These are phyloP conservation scores for Gallinago paraguaiae DNA, from an alignment of 2,113 vertebrate species.

Conservation along the genomic window DNA sequence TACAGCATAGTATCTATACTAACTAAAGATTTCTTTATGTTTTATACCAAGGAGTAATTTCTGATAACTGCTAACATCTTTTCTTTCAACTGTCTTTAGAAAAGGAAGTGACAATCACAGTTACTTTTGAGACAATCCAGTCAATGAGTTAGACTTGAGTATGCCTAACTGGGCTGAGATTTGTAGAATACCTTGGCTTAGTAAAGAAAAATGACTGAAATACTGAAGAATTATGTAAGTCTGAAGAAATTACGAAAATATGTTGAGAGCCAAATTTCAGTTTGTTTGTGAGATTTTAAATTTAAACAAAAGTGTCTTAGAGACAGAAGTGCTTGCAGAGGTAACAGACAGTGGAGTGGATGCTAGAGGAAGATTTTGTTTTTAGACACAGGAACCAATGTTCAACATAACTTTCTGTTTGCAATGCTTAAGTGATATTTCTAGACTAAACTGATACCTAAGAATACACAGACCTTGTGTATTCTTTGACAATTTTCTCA, in stretches of 20 bases:
- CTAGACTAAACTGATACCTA: not conserved
- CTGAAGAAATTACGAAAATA: not conserved
- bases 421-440: not conserved
- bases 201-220: not conserved
- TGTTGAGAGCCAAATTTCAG: not conserved
- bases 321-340: not conserved
- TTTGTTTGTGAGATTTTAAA: not conserved
- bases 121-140: not conserved
- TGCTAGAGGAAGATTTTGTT: not conserved
- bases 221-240: not conserved
- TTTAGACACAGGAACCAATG: not conserved
- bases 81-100: not conserved
- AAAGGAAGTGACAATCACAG: not conserved
- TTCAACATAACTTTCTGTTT: not conserved
- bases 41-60: not conserved
- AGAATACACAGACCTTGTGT: not conserved
- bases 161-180: not conserved
- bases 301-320: not conserved
- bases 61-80: not conserved
- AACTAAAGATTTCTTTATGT: not conserved
- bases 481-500: not conserved
- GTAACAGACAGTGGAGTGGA: not conserved
- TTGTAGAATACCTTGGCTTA: not conserved
- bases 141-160: not conserved
- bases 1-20: not conserved